These are phyloP conservation scores for Callinectes sapidus DNA, from an alignment of 2,888 invertebrate species.

Conservation along the genomic window DNA sequence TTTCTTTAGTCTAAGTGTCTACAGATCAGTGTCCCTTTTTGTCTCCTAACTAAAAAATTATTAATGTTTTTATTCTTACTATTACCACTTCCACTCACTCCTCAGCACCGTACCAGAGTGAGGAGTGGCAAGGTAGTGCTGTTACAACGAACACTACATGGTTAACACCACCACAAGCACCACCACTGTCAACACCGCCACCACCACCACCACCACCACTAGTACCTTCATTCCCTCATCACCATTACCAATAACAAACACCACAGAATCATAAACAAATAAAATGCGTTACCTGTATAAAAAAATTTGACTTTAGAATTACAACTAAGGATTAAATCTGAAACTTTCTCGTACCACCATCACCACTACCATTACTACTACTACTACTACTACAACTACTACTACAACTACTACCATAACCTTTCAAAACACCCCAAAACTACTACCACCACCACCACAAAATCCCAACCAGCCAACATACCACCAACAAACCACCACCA, in stretches of 20 bases:
- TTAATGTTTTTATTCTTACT: neutral
- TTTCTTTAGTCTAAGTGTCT: no score
- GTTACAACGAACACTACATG: neutral
- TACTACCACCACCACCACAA: neutral
- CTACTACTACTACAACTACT: neutral
- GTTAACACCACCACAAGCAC: neutral
- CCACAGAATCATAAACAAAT: neutral
- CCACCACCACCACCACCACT: neutral
- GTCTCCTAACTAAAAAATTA: neutral
- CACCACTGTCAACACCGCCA: neutral
- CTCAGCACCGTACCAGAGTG: neutral
- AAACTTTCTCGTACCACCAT: neutral
- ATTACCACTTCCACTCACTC: neutral
- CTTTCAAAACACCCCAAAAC: no score
- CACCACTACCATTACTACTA: neutral
- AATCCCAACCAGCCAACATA: neutral
- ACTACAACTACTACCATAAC: neutral
- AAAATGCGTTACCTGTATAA: neutral
- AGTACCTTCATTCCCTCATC: neutral
- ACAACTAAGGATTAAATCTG: neutral
- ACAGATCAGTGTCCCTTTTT: no score
- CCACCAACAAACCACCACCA: slow-evolving; percentile 26
- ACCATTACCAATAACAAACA: no score
- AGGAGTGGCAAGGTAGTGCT: no score
- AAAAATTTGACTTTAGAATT: neutral